Base-by-base conservation (phyloP, 1,140 invertebrate genomes). In the Sarcophaga bullata region DNA sequence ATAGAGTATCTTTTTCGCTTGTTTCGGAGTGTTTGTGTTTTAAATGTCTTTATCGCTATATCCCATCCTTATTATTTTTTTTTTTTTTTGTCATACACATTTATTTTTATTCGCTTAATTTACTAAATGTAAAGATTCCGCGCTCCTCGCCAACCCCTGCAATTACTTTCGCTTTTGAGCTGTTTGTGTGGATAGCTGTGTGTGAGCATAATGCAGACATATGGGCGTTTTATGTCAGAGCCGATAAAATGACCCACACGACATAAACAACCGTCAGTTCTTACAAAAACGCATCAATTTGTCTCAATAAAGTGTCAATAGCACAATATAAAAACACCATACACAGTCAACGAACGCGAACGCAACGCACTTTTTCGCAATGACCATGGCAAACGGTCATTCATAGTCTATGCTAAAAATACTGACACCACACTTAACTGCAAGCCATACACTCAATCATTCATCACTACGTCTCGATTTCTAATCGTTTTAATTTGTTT, bases 271-370 rank as follows among this genome's bases (percentile, higher is more conserved):
- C 62, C 25, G 25, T 37, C 25, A 37, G 25, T 37, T 37, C 25
- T 37, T 37, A 37, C 46, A 13, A 47, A 73, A 49, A 58, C 52
- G 52, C 80, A 81, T 73, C 81, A 81, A 81, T 81, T 81, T 81
- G 81, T 81, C 81, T 62, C 81, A 73, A 81, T 81, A 72, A 73
- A 81, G 81, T 72, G 62, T 73, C 81, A 73, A 81, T 72, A 52
- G 81, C 81, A 81, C 49, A 62, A 37, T 15, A 8, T 50, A 72
- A 72, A 9, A 72, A 72, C 62, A 72, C 8, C 17, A 72, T 25
- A 17, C 15, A 62, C 58, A 62, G 19, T 4, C 2, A 1, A 54
- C 52, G 9, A 15, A 46, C 37, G n/a, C 49, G 75, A 50, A 37
- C 48, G 17, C 19, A 78, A 80, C 52, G 80, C 52, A 80, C 46